Percentiles rank a stretch among this genome's conserved stretches.
These are phyloP conservation scores for Brachionus plicatilis DNA, from an alignment of 1,140 invertebrate species.

Conservation along the genomic window DNA sequence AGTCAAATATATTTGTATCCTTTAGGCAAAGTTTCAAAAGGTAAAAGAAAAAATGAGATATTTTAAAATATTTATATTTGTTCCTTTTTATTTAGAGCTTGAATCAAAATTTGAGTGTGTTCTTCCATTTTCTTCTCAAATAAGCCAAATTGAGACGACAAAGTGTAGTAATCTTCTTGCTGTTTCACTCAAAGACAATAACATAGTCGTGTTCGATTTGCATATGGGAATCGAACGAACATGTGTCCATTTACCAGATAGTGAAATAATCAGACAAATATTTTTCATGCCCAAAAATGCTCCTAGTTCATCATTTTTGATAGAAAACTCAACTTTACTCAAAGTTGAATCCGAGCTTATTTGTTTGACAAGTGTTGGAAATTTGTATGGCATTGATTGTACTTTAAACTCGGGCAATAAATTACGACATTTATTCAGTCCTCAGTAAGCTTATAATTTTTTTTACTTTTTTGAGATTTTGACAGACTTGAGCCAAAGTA, in stretches of 20 bases:
- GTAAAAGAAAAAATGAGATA: background rate
- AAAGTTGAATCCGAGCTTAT: background rate
- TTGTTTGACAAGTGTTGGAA: background rate
- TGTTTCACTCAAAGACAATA: background rate
- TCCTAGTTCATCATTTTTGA: background rate
- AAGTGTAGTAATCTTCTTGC: background rate
- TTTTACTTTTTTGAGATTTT: background rate
- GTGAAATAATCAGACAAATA: background rate
- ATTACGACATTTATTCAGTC: background rate
- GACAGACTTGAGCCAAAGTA: background rate
- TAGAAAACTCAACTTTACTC: background rate
- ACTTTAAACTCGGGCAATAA: background rate
- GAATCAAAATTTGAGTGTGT: slow-evolving; percentile 17
- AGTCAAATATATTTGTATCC: slow-evolving; percentile 14
- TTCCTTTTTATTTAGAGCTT: background rate
- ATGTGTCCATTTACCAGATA: background rate
- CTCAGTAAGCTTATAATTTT: background rate
- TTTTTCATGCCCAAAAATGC: background rate
- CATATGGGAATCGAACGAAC: background rate
- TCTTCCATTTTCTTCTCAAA: background rate
- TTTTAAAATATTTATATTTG: background rate
- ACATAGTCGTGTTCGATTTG: background rate
- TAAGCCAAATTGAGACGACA: background rate
- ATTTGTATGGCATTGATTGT: background rate
- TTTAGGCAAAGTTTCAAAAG: slow-evolving; percentile 8